Evolutionary conservation across 53 echinoderm and acorn worm genomes (phyloP), one percentile per base, ranked within the genome.

Genomic region (Paelopatides confundens): DNA sequence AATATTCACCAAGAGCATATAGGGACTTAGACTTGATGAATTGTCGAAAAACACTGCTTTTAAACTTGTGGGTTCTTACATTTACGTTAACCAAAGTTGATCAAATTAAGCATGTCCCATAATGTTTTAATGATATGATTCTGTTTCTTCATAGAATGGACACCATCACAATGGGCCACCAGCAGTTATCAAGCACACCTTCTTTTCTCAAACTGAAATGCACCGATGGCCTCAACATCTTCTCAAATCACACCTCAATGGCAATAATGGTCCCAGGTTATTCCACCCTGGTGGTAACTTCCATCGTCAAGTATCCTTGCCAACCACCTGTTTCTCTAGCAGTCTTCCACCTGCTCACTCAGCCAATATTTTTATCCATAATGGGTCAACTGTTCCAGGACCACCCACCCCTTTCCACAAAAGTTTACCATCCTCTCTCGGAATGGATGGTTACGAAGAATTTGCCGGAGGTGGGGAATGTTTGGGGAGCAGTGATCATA

Each of bases 251-350:
- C 81, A 81, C 35, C 81, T 53, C 58, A 54, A 81, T 52, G 58
- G 81, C 81, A 81, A 81, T 81, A 81, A 35, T 4, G 52, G 49
- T 46, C 39, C 46, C 49, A 81, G 81, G 33, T 18, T 52, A 2
- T 32, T 11, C 39, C n/a, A 74, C 74, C 74, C 43, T 23, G 52
- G 81, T 53, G 0, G 53, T 10, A 32, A 3, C 82, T 83, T 83
- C 47, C 65, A 83, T 65, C 84, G 84, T 14, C 84, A 83, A 46
- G 36, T 63, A 46, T 83, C 84, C 33, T 65, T 83, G 63, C 84
- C 84, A 63, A 83, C 63, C 65, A n/a, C 84, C 58, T 83, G 37
- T 30, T 65, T 64, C 40, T 65, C 63, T 34, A 36, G 46, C 40
- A 63, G 84, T 83, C 84, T 83, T 83, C 84, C 84, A 29, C 34